Percentiles rank a stretch among this genome's conserved stretches.
Evolutionary conservation across 2,888 invertebrate species (phyloP).

Genomic region (Cyrtodaria siliqua): DNA sequence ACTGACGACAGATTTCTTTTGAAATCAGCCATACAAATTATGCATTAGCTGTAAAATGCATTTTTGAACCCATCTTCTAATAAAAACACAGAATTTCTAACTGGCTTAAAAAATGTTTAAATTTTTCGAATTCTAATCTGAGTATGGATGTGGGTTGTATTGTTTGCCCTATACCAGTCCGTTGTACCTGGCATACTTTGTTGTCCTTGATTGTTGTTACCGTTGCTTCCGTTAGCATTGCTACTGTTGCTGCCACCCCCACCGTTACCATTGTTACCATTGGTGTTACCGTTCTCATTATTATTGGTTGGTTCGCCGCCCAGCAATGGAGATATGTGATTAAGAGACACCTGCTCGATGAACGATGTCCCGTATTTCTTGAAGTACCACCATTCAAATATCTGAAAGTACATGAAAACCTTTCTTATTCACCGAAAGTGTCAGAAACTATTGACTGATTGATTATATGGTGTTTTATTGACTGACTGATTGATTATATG

Average conservation of each 20-base stretch:
- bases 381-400: constrained; percentile 99
- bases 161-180: constrained; percentile 51
- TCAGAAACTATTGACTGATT: too few relatives aligned
- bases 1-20: too few relatives aligned
- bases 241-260: constrained; percentile 51
- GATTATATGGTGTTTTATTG: too few relatives aligned
- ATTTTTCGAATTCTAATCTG: too few relatives aligned
- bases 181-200: constrained; percentile 76
- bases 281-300: constrained; percentile 64
- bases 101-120: too few relatives aligned
- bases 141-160: too few relatives aligned
- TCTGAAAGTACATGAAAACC: constrained; percentile 85
- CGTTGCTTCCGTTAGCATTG: constrained; percentile 13
- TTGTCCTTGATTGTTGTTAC: constrained; percentile 64
- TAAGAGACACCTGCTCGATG: constrained; percentile 97
- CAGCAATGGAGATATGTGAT: constrained; percentile 97
- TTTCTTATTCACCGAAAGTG: too few relatives aligned
- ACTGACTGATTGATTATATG: too few relatives aligned
- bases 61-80: too few relatives aligned
- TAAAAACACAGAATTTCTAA: too few relatives aligned
- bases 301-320: constrained; percentile 87
- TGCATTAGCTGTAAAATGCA: too few relatives aligned
- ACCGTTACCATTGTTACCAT: constrained; percentile 49
- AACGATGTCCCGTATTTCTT: constrained; percentile 99
- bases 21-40: too few relatives aligned